Conservation (phyloP, 2,113 vertebrate species). For the Spheniscus mendiculus region DNA sequence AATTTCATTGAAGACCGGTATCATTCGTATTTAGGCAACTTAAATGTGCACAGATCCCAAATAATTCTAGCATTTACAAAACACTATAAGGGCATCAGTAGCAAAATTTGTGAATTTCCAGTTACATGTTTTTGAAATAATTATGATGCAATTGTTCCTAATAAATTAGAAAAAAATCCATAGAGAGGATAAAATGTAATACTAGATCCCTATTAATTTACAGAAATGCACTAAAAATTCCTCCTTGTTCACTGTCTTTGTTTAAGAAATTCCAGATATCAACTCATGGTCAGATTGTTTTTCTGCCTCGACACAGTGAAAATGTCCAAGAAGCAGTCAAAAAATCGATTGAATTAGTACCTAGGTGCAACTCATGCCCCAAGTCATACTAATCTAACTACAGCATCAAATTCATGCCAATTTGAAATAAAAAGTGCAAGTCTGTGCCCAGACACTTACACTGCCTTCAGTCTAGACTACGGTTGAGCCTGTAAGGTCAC, state of each 20-base stretch:
- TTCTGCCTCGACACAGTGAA: neutral
- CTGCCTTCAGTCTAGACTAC: neutral
- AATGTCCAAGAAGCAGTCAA: neutral
- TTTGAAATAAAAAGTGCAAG: neutral
- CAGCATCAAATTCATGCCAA: neutral
- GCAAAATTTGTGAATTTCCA: neutral
- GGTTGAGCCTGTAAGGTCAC: neutral
- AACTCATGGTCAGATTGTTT: neutral
- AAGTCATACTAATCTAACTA: neutral
- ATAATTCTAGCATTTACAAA: neutral
- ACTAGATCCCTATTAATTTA: neutral
- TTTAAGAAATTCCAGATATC: neutral
- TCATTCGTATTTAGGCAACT: neutral
- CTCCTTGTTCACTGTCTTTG: neutral
- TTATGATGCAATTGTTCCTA: neutral
- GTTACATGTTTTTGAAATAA: neutral
- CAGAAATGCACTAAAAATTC: neutral
- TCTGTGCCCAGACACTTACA: neutral
- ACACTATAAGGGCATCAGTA: neutral
- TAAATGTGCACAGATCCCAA: neutral
- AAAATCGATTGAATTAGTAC: fast-evolving
- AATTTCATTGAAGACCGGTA: neutral
- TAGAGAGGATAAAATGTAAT: neutral
- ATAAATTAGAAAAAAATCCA: neutral
- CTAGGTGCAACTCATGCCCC: neutral